Base-by-base conservation (phyloP, 2,888 invertebrate genomes). In the Nemurella pictetii region DNA sequence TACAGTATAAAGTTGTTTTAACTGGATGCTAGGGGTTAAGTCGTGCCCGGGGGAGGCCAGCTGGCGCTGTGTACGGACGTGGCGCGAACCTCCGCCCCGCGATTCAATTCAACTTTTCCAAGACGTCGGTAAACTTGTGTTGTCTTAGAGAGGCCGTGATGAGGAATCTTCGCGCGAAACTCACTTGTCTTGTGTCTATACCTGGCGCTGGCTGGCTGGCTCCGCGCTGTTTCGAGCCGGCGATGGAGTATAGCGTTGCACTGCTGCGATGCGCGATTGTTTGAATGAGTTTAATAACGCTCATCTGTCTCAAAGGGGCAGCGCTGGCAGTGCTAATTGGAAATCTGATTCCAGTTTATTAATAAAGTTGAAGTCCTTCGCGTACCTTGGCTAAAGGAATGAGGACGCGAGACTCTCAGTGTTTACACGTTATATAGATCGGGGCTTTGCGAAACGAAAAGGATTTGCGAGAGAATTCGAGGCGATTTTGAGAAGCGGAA, bases 1-100 rank as follows among this genome's bases (percentile, higher is more conserved):
- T 26, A 35, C 30, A 80, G 35, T 32, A n/a, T n/a, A 80, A 80
- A 80, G 80, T 80, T 80, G 80, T 80, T 35, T 80, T 80, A 80
- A 80, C 30, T 80, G 36, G 55, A 55, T 55, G 55, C 55, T 7
- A 20, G 28, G 78, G 78, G 29, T 15, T 28, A 20, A 9, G 27
- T 78, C 4, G 29, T 7, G 28, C 78, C 78, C 78, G 29, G 30
- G 78, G 78, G 78, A 28, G 78, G 28, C 20, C 78, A 78, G 28
- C 25, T 78, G 78, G 29, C 78, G 28, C 78, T 78, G 30, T 20
- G 73, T 2, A 28, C 55, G 55, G 55, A 12, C 55, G 55, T 1
- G 12, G 12, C 12, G 27, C 73, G 73, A 9, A 26, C 7, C 75
- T 75, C 25, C 73, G 27, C 75, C 27, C 75, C 27, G 75, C 75